Evolutionary conservation across 2,888 invertebrate species (phyloP).

Genomic region (Spialia ferax): DNA sequence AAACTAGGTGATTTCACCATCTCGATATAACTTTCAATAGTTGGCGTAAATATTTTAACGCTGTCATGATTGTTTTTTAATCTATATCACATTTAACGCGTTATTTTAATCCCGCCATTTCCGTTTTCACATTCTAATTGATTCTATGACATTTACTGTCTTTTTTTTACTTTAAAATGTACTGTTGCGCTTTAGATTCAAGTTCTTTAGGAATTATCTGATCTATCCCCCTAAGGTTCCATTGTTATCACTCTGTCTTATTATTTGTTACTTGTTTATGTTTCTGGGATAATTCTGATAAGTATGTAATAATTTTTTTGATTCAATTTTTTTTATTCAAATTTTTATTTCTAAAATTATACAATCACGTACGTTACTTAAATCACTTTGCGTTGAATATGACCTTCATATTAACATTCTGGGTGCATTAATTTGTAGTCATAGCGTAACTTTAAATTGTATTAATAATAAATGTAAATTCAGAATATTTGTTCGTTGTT

Average conservation of each 20-base stretch:
- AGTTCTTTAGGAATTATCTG: neutral
- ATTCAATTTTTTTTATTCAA: neutral
- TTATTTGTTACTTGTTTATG: neutral
- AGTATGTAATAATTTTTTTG: neutral
- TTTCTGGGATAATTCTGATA: neutral
- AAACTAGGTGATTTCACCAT: conserved; percentile 30
- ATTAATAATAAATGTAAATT: neutral
- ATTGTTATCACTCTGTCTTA: neutral
- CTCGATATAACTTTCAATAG: conserved; percentile 19
- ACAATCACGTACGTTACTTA: neutral
- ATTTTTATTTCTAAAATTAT: neutral
- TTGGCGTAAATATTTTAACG: conserved; percentile 16
- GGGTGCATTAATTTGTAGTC: neutral
- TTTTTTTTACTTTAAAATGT: neutral
- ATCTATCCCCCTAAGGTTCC: conserved; percentile 2
- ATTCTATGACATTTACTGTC: neutral
- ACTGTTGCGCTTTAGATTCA: neutral
- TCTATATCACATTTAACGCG: conserved; percentile 12
- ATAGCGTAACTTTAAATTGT: neutral
- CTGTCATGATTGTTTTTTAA: conserved; percentile 12
- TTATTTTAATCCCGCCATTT: neutral
- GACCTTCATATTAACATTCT: neutral
- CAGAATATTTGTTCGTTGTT: neutral
- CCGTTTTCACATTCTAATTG: conserved; percentile 3
- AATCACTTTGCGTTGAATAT: neutral